Base-by-base conservation (phyloP, 2,888 invertebrate species). In the Athalia rosae region DNA sequence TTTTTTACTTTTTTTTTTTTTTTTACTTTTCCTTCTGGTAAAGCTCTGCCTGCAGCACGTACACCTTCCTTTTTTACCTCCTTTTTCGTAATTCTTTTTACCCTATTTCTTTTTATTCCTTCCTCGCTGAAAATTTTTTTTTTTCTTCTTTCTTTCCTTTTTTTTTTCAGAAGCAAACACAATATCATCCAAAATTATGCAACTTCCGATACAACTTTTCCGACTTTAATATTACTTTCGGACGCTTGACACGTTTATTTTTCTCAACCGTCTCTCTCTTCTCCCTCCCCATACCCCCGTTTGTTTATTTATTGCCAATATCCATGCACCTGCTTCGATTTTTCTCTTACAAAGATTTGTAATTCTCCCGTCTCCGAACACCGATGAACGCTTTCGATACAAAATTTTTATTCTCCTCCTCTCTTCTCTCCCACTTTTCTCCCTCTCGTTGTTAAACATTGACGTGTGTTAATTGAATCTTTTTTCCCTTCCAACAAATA, bases 111-210 rank as follows among this genome's bases (percentile, higher is more conserved):
- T 28, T 28, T 28, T 28, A 28, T 15, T 8, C 28, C n/a, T 41
- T 48, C 45, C 63, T 63, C 13, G 4, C 13, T 66, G 28, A 28
- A 0, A 28, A n/a, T n/a, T n/a, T n/a, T n/a, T 67, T 41, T 41
- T 41, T 3, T 15, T 67, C 9, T 8, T 50, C 43, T 8, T 66
- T 28, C 9, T 15, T 28, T 15, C 48, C 3, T 13, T 67, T 58
- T 4, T 58, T 58, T 9, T 71, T 13, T 43, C 71, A 43, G 41
- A 71, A 71, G 67, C 45, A 71, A 71, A 71, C 45, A 45, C 71
- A 58, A 71, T 71, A 56, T 71, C 71, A 71, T 56, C 53, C 13
- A 58, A 71, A 58, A 71, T 71, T 43, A 71, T 71, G 71, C 71
- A 56, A 71, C 43, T 71, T 71, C 45, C 53, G 28, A n/a, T 45